Base-by-base conservation (phyloP, 2,113 vertebrate species). In the Aegithalos caudatus region DNA sequence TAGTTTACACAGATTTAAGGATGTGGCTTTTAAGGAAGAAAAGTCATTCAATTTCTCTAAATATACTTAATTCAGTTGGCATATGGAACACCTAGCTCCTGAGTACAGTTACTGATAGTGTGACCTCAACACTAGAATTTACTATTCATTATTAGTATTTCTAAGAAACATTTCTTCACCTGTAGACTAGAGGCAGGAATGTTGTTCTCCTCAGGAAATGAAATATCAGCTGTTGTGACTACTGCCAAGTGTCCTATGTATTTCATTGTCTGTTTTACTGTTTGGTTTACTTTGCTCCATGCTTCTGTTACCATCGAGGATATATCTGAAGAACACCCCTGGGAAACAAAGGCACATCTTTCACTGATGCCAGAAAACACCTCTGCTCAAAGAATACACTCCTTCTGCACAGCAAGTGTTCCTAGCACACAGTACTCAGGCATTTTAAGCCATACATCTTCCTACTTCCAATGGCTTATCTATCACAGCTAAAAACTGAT, bases 281-380 rank as follows among this genome's bases (percentile, higher is more conserved):
- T 98, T 70, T 97, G 95, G 24, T 96, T 92, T 80, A 97, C 98
- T 97, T 98, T 99, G 86, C 92, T 98, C 54, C 93, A 92, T 61
- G 99, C 98, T 95, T 99, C 99, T 25, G 95, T 97, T 88, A 99
- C 99, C 99, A 99, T 99, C 0, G 98, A 99, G 14, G 98, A 97
- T 94, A 99, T 99, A 97, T 99, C 99, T 14, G 98, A 99, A 93
- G 98, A 98, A 85, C 99, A 99, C 4, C 99, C 99, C 99, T 99
- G 56, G 77, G 77, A 96, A 65, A 92, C 7, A 90, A 89, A 96
- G 64, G 76, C 6, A 70, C 37, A 40, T 31, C 9, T 33, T 50
- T 66, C 47, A 85, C 60, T 47, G 35, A 78, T 38, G 15, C 35
- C 50, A 86, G 33, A 56, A 82, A 60, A 28, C 15, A 76, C n/a